Conservation (phyloP, 2,113 vertebrate species). For the Albula goreensis region DNA sequence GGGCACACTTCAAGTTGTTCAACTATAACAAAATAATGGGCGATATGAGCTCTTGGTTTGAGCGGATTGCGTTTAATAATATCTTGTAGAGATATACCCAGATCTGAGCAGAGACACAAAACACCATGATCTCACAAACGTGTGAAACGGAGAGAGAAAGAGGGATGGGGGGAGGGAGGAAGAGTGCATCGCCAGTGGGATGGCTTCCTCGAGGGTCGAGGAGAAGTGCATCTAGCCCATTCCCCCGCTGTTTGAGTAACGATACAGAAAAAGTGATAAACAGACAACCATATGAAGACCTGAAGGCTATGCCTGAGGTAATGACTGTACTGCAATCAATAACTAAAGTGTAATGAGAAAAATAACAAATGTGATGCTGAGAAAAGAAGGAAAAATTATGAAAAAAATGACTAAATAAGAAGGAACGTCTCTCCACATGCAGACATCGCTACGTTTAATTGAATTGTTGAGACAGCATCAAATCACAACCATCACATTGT, state of each 20-base stretch:
- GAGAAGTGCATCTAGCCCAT: not conserved
- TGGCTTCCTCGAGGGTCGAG: not conserved
- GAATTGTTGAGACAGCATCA: not conserved
- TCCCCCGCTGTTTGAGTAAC: not conserved
- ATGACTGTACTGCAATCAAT: not conserved
- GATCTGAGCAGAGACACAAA: not conserved
- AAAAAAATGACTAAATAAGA: too few relatives aligned
- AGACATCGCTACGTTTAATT: not conserved
- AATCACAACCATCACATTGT: not conserved
- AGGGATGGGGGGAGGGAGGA: too few relatives aligned
- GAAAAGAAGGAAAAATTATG: not conserved
- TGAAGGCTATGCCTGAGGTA: slow-evolving; percentile 12
- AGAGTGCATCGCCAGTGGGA: not conserved
- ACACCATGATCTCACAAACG: too few relatives aligned
- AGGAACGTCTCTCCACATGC: not conserved
- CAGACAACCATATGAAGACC: slow-evolving; percentile 3
- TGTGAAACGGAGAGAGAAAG: too few relatives aligned
- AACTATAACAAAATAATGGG: not conserved
- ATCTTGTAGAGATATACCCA: not conserved
- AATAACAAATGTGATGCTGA: not conserved
- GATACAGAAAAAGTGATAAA: slow-evolving; percentile 6
- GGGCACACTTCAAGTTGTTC: not conserved
- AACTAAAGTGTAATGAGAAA: not conserved
- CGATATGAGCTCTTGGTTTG: not conserved
- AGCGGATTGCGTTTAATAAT: not conserved